Conservation (phyloP, 2,888 invertebrate genomes). For the Dione vanillae region DNA sequence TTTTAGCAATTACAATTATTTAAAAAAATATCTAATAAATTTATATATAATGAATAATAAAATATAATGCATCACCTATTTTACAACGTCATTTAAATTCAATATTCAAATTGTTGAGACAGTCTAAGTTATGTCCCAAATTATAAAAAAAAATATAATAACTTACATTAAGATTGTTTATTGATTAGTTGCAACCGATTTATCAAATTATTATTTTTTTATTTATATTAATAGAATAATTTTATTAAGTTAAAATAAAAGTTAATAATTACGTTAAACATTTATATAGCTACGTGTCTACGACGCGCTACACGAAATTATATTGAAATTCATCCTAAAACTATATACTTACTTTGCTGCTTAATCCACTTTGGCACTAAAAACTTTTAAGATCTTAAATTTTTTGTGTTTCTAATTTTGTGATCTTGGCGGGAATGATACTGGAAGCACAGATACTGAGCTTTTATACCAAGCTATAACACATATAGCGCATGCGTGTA, state of each 20-base stretch:
- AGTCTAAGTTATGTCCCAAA: too few species aligned
- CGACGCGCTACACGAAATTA: background rate
- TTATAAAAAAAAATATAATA: too few species aligned
- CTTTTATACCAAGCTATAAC: constrained; percentile 64
- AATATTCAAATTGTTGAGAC: too few species aligned
- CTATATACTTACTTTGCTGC: constrained; percentile 40
- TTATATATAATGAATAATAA: too few species aligned
- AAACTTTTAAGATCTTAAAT: constrained; percentile 39
- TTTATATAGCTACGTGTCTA: constrained; percentile 1
- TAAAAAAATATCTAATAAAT: too few species aligned
- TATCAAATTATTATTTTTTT: too few species aligned
- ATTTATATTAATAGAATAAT: too few species aligned
- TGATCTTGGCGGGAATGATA: constrained; percentile 68
- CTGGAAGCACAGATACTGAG: constrained; percentile 46
- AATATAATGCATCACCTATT: too few species aligned
- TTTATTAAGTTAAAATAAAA: background rate
- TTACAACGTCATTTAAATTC: too few species aligned
- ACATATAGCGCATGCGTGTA: constrained; percentile 64
- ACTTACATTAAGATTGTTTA: too few species aligned
- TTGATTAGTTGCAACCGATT: too few species aligned
- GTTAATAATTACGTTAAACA: background rate
- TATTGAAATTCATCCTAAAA: background rate
- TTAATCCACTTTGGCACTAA: constrained; percentile 41
- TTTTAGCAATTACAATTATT: too few species aligned
- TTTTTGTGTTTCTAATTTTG: constrained; percentile 44